Conservation (phyloP, 1,140 invertebrate species). For the Prorops nasuta region DNA sequence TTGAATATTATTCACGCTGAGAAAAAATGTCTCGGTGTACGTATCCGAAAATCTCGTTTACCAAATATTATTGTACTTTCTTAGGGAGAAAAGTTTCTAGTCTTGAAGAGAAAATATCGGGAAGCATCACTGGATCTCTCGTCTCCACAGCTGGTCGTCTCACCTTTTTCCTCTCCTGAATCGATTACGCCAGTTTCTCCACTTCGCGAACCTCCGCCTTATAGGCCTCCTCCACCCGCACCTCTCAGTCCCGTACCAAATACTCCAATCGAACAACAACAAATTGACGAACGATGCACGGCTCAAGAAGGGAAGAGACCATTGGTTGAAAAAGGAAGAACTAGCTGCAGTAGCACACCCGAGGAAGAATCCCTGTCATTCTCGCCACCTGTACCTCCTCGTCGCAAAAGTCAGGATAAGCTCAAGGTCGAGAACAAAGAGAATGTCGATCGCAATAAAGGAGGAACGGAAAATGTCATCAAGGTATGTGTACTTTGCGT, state of each 20-base stretch:
- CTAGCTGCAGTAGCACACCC: background rate
- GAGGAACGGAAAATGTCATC: slow-evolving; percentile 31
- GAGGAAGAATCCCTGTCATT: slow-evolving; percentile 17
- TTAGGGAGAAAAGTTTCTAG: slow-evolving; percentile 78
- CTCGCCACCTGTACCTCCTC: slow-evolving; percentile 60
- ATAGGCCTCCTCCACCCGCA: slow-evolving; percentile 65
- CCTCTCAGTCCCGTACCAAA: slow-evolving; percentile 34
- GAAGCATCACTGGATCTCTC: slow-evolving; percentile 48
- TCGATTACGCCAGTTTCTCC: slow-evolving; percentile 42
- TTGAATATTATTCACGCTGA: too few species aligned
- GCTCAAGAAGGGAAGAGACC: too few species aligned
- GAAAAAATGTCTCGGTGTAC: too few species aligned
- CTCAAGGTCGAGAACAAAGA: slow-evolving; percentile 57
- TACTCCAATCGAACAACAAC: background rate
- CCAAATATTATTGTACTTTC: too few species aligned
- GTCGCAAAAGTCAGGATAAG: slow-evolving; percentile 58
- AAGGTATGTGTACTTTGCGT: slow-evolving; percentile 37
- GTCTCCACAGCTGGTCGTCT: slow-evolving; percentile 30
- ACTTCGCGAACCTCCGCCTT: slow-evolving; percentile 63
- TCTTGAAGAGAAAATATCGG: slow-evolving; percentile 75
- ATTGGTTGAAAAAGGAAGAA: too few species aligned
- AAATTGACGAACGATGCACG: too few species aligned
- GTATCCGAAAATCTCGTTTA: too few species aligned
- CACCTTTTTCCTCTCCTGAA: slow-evolving; percentile 34
- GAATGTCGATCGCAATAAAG: slow-evolving; percentile 38